These are phyloP conservation scores for Lysiphlebus fabarum DNA, from an alignment of 1,140 invertebrate genomes.

Conservation along the genomic window DNA sequence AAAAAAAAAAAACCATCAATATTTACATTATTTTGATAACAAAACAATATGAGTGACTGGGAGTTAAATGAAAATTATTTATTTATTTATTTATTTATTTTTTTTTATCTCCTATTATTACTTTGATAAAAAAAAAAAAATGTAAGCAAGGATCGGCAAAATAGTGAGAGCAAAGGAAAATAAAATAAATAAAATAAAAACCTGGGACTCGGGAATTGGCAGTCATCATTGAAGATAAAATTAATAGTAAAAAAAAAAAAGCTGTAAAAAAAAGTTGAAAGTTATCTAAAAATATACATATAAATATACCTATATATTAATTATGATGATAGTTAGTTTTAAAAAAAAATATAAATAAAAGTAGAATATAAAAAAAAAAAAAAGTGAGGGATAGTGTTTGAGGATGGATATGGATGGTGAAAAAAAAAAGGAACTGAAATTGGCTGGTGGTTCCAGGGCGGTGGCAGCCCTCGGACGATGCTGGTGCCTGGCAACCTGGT, in stretches of 20 bases:
- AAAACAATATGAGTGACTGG: no score
- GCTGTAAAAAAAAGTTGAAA: constrained; percentile 21
- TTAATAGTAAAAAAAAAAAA: constrained; percentile 18
- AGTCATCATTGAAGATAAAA: constrained; percentile 18
- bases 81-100: no score
- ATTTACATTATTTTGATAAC: no score
- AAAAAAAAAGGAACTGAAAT: constrained; percentile 51
- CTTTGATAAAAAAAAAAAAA: neutral
- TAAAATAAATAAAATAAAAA: constrained; percentile 25
- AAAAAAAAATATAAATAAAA: constrained; percentile 19
- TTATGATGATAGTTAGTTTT: neutral
- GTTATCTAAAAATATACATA: constrained; percentile 6
- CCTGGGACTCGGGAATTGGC: constrained; percentile 19
- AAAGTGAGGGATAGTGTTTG: constrained; percentile 50
- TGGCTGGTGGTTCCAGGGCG: constrained; percentile 58
- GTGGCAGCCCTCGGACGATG: constrained; percentile 56
- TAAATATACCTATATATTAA: constrained; percentile 20
- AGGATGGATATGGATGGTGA: constrained; percentile 50
- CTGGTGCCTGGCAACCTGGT: constrained; percentile 47
- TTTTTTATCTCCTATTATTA: no score
- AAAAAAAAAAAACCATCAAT: no score
- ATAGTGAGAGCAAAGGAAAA: neutral
- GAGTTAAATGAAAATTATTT: no score
- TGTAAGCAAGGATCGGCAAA: neutral
- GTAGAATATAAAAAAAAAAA: constrained; percentile 30